phyloP scores from a whole-genome alignment of 2,888 invertebrate species.

The Dolichopus griseipennis region DNA sequence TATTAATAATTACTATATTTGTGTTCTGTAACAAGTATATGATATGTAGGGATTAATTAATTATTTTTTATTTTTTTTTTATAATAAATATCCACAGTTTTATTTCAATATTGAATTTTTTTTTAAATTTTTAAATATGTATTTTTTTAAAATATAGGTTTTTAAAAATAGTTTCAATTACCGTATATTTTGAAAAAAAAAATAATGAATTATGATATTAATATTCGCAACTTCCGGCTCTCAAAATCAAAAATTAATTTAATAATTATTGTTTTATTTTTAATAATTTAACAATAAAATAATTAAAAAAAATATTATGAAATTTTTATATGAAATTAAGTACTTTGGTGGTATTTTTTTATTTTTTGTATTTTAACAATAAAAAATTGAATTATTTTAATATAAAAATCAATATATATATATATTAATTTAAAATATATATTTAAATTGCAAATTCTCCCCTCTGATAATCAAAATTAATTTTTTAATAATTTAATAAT shows the following conservation, averaged over 20 bases:
- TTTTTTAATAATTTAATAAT: neutral
- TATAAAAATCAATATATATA: too few species aligned
- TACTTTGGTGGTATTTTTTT: conserved; percentile 12
- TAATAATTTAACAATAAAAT: neutral
- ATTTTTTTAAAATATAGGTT: too few species aligned
- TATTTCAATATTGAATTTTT: neutral
- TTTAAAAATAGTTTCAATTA: neutral
- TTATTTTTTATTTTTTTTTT: neutral
- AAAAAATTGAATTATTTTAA: neutral
- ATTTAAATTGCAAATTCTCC: conserved; percentile 9
- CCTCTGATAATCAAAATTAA: neutral
- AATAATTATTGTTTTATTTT: neutral
- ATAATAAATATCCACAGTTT: neutral
- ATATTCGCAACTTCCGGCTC: conserved; percentile 4
- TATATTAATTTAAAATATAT: neutral
- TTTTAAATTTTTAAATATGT: neutral
- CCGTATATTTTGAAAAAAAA: neutral
- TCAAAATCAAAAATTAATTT: neutral
- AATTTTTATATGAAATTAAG: neutral
- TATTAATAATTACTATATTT: neutral
- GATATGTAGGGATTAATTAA: conserved; percentile 25
- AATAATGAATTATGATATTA: neutral
- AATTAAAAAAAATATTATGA: neutral
- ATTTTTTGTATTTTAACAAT: conserved; percentile 7
- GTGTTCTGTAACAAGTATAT: conserved; percentile 18